Evolutionary conservation across 92 coral and sea anemone species (phyloP).

Genomic region (Pocillopora grandis): DNA sequence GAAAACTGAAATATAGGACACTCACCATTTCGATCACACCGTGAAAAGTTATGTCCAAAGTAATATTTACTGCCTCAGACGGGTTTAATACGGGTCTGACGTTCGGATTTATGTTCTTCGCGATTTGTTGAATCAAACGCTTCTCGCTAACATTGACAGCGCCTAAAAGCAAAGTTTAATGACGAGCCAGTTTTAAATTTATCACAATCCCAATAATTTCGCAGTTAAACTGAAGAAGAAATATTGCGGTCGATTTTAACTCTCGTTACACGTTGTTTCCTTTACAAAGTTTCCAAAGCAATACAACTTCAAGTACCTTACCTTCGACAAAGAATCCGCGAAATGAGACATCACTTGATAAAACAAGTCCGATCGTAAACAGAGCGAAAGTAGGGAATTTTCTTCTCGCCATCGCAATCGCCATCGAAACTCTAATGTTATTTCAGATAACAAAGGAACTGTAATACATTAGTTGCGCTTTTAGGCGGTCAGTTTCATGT

Average conservation of each 20-base stretch:
- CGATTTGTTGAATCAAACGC: background rate
- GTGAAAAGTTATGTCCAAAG: constrained; percentile 78
- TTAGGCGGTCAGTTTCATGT: background rate
- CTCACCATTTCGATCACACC: constrained; percentile 87
- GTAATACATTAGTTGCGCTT: background rate
- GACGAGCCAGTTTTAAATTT: background rate
- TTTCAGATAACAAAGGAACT: background rate
- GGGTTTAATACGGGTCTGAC: constrained; percentile 73
- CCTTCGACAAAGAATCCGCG: constrained; percentile 8
- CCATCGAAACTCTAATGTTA: background rate
- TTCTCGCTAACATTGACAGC: constrained; percentile 11
- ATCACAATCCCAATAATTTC: background rate
- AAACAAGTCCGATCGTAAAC: background rate
- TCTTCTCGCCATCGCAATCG: background rate
- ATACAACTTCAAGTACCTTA: background rate
- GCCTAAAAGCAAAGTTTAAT: background rate
- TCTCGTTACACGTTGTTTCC: background rate
- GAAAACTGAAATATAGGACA: background rate
- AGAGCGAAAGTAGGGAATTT: background rate
- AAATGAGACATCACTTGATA: background rate
- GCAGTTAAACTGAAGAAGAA: background rate
- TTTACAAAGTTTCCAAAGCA: background rate
- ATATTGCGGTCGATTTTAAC: too few species aligned
- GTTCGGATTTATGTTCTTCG: background rate
- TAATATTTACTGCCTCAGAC: constrained; percentile 50